These are phyloP conservation scores for Temnopleurus reevesii DNA, from an alignment of 53 echinoderm and acorn worm species.

Conservation along the genomic window DNA sequence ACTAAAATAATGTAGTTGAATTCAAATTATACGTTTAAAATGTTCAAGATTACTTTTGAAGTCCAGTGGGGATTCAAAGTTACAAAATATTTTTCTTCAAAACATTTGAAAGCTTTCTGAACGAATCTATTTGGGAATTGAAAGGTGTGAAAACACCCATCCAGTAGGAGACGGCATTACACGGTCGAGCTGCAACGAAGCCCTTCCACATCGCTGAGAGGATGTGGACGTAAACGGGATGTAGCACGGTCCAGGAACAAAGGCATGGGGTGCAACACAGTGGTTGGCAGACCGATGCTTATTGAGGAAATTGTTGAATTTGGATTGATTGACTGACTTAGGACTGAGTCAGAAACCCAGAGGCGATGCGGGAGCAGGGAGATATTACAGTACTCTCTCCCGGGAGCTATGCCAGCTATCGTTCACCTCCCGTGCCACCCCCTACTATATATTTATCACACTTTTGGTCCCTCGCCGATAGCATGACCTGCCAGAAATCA, in stretches of 20 bases:
- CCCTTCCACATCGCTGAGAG: not conserved
- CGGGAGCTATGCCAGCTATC: slow-evolving; percentile 33
- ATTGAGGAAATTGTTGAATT: slow-evolving; percentile 61
- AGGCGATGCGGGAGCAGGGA: not conserved
- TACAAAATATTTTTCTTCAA: no score
- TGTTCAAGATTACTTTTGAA: no score
- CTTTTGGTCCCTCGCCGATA: not conserved
- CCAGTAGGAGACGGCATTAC: not conserved
- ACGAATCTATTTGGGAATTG: not conserved
- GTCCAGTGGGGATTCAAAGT: no score
- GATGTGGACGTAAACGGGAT: not conserved
- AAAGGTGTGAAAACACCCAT: not conserved
- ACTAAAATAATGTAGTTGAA: no score
- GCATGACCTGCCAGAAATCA: not conserved
- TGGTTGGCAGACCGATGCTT: not conserved
- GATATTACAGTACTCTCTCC: not conserved
- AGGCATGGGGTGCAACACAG: not conserved
- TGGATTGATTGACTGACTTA: slow-evolving; percentile 44
- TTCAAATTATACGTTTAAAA: no score
- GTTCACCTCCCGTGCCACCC: not conserved
- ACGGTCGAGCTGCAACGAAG: not conserved
- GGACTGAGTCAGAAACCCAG: slow-evolving; percentile 43
- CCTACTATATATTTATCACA: not conserved
- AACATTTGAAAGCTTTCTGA: no score
- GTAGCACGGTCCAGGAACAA: not conserved